phyloP scores from a whole-genome alignment of 2,797 vertebrate species.

The Enteromius radiatus region DNA sequence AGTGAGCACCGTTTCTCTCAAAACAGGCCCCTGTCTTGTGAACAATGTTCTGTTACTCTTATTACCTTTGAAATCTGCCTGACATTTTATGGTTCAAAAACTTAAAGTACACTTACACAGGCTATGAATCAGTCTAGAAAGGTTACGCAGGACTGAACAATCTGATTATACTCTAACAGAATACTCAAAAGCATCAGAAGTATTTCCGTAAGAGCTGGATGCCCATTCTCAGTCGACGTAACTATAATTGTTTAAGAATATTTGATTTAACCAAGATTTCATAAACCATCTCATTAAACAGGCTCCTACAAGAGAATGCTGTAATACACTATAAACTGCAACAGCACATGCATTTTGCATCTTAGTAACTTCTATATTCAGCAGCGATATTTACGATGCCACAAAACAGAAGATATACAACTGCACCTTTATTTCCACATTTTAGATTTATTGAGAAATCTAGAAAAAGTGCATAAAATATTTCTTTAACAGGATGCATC shows the following conservation, averaged over 20 bases:
- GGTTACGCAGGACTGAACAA: not conserved
- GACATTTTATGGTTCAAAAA: not conserved
- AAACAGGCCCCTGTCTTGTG: not conserved
- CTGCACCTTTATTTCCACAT: not conserved
- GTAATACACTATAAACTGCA: not conserved
- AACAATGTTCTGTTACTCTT: not conserved
- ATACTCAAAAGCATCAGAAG: too few relatives aligned
- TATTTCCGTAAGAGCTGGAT: not conserved
- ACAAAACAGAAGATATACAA: not conserved
- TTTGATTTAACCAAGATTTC: not conserved
- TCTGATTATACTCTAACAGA: too few relatives aligned
- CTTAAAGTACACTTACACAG: not conserved
- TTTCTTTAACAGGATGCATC: not conserved
- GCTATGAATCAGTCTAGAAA: not conserved
- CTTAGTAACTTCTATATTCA: not conserved
- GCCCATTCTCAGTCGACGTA: not conserved
- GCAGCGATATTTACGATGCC: not conserved
- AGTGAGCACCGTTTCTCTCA: not conserved
- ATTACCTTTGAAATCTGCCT: not conserved
- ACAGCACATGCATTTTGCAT: not conserved
- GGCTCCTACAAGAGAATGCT: not conserved
- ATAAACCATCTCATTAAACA: not conserved
- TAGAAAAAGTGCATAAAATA: not conserved
- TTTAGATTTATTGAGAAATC: conserved; percentile 3
- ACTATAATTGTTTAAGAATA: not conserved